Conservation (phyloP, 1,140 invertebrate species). For the Drosophila trapezifrons region DNA sequence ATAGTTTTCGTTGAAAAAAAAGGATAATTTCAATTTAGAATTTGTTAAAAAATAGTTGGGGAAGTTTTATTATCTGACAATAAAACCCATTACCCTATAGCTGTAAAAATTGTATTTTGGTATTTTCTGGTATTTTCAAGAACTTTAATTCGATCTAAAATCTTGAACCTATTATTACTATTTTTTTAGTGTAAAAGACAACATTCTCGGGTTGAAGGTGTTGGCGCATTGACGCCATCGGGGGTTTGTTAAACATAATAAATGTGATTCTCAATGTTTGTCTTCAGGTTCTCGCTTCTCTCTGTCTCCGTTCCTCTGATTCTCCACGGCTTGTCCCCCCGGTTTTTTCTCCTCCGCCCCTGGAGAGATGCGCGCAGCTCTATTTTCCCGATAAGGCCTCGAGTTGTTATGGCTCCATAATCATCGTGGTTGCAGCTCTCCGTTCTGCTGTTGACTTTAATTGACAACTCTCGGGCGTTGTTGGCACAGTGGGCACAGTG, state of each 20-base stretch:
- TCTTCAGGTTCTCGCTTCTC: slow-evolving; percentile 42
- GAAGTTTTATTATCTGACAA: neutral
- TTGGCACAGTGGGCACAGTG: slow-evolving; percentile 52
- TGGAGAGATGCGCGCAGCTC: slow-evolving; percentile 37
- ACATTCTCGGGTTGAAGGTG: slow-evolving; percentile 65
- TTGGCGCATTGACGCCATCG: slow-evolving; percentile 76
- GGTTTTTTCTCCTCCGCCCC: neutral
- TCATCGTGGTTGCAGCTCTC: slow-evolving; percentile 42
- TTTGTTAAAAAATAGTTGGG: no score
- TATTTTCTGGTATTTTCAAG: neutral
- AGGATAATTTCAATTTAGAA: no score
- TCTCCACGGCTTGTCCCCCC: neutral
- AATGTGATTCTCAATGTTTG: slow-evolving; percentile 71
- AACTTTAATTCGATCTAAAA: slow-evolving; percentile 16
- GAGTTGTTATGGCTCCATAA: slow-evolving; percentile 49
- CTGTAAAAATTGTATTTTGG: no score
- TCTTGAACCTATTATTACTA: neutral
- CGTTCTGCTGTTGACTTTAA: slow-evolving; percentile 70
- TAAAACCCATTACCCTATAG: no score
- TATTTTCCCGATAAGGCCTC: slow-evolving; percentile 53
- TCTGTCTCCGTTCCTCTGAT: neutral
- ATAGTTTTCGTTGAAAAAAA: no score
- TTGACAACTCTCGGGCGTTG: slow-evolving; percentile 66
- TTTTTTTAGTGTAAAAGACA: slow-evolving; percentile 5
- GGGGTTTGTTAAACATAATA: slow-evolving; percentile 79